A percentile compares a stretch with the other conserved stretches of the same genome.
These are phyloP conservation scores for Pitangus sulphuratus DNA, from an alignment of 2,797 vertebrate species.

Conservation along the genomic window DNA sequence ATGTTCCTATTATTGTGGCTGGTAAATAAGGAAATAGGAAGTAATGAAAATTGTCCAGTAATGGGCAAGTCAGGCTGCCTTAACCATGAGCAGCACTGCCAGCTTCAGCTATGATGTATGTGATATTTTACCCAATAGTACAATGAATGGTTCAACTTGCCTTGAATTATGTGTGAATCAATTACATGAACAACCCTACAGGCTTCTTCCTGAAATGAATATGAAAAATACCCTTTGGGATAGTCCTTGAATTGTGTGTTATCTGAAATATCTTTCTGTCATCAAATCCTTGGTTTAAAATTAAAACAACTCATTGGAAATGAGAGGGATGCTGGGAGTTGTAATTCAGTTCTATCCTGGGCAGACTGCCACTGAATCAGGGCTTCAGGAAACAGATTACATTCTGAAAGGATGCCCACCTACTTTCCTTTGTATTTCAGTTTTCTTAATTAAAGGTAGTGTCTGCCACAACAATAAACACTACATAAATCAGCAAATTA, in stretches of 20 bases:
- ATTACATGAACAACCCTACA: neutral
- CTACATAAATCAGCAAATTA: constrained; percentile 1
- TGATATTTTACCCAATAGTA: neutral
- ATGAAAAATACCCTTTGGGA: neutral
- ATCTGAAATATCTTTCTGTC: constrained; percentile 5
- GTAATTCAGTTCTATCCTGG: constrained; percentile 39
- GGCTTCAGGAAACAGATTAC: constrained; percentile 37
- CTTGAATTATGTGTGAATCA: constrained; percentile 15
- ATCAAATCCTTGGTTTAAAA: constrained; percentile 28
- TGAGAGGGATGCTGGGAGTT: neutral
- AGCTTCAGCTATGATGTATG: neutral
- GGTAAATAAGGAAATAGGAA: neutral
- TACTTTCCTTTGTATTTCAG: constrained; percentile 29
- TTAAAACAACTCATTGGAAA: constrained; percentile 28
- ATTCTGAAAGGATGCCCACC: constrained; percentile 3
- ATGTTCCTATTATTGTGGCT: neutral
- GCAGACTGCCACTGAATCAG: constrained; percentile 39
- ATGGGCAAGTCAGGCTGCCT: neutral
- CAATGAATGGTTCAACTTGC: neutral
- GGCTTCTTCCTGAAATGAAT: neutral
- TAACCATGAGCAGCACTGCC: neutral
- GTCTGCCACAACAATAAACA: neutral
- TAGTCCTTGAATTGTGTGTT: neutral
- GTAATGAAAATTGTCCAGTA: neutral
- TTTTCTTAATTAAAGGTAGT: constrained; percentile 30